phyloP scores from a whole-genome alignment of 2,113 vertebrate genomes.

The Oenanthe oenanthe region DNA sequence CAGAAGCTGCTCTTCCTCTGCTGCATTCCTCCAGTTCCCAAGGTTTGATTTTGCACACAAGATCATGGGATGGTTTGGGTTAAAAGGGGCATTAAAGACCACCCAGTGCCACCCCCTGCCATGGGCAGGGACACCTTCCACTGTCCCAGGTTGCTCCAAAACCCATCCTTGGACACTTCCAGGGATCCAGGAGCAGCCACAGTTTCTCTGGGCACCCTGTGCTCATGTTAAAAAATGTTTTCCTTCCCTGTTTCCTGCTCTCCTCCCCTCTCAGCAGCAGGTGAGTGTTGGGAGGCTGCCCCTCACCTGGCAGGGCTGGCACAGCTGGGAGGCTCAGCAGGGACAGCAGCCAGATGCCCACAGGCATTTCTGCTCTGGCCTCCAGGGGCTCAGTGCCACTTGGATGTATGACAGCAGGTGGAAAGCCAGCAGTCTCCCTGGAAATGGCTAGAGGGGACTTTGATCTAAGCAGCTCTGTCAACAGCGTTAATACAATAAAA shows the following conservation, averaged over 20 bases:
- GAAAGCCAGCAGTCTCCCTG: constrained; percentile 38
- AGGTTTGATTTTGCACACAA: not conserved
- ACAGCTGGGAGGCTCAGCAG: not conserved
- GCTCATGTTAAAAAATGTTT: not conserved
- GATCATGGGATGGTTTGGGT: not conserved
- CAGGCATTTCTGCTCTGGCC: not conserved
- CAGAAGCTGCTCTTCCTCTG: not conserved
- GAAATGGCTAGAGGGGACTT: constrained; percentile 46
- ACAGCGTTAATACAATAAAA: constrained; percentile 32
- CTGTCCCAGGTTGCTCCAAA: rapidly evolving
- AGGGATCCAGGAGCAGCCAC: not conserved
- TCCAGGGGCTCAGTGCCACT: not conserved
- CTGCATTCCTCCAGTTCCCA: not conserved
- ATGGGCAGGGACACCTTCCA: not conserved
- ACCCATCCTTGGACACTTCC: rapidly evolving
- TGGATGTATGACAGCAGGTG: constrained; percentile 36
- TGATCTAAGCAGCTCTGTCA: constrained; percentile 55
- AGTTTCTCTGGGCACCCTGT: not conserved
- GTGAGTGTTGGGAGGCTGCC: not conserved
- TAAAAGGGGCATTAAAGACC: not conserved
- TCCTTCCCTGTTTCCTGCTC: not conserved
- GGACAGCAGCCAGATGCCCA: not conserved
- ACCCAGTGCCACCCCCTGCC: not conserved
- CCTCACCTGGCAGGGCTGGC: not conserved
- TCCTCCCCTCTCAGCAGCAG: not conserved